These are phyloP conservation scores for Drosophila prolongata DNA, from an alignment of 2,888 invertebrate genomes.

Conservation along the genomic window DNA sequence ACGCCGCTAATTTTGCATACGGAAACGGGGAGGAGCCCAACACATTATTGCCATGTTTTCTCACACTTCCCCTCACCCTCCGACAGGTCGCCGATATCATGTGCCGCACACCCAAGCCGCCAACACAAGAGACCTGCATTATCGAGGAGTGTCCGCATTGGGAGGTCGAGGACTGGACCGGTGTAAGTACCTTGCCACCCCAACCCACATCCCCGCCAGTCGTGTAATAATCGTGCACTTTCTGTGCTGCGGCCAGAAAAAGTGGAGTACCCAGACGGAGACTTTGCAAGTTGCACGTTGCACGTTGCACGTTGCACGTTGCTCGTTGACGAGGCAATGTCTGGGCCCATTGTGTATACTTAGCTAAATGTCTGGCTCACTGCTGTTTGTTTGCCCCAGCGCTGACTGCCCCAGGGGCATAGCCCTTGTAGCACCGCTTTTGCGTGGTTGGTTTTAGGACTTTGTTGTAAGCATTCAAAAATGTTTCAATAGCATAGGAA, in stretches of 20 bases:
- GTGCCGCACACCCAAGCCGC: slow-evolving; percentile 91
- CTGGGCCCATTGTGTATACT: slow-evolving; percentile 62
- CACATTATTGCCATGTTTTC: slow-evolving; percentile 66
- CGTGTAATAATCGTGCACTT: slow-evolving; percentile 66
- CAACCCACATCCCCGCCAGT: slow-evolving; percentile 32
- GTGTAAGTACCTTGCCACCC: slow-evolving; percentile 88
- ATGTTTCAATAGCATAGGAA: too few species aligned
- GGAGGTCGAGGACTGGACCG: slow-evolving; percentile 95
- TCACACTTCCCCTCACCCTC: slow-evolving; percentile 44
- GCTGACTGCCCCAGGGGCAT: slow-evolving; percentile 4
- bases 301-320: slow-evolving; percentile 26
- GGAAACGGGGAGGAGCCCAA: slow-evolving; percentile 16
- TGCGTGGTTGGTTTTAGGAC: background rate
- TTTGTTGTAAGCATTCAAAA: background rate
- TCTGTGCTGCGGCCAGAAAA: slow-evolving; percentile 41
- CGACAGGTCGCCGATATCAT: slow-evolving; percentile 90
- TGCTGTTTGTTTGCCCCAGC: slow-evolving; percentile 11
- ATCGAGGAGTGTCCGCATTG: slow-evolving; percentile 94
- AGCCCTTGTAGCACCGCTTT: background rate
- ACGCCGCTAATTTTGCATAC: slow-evolving; percentile 67
- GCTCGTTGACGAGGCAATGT: slow-evolving; percentile 55
- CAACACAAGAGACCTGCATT: slow-evolving; percentile 92
- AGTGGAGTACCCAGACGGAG: slow-evolving; percentile 20
- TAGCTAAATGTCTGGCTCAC: slow-evolving; percentile 66
- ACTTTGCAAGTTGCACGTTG: slow-evolving; percentile 7